Conservation (phyloP, 2,797 vertebrate species). For the Hyperoplus immaculatus region DNA sequence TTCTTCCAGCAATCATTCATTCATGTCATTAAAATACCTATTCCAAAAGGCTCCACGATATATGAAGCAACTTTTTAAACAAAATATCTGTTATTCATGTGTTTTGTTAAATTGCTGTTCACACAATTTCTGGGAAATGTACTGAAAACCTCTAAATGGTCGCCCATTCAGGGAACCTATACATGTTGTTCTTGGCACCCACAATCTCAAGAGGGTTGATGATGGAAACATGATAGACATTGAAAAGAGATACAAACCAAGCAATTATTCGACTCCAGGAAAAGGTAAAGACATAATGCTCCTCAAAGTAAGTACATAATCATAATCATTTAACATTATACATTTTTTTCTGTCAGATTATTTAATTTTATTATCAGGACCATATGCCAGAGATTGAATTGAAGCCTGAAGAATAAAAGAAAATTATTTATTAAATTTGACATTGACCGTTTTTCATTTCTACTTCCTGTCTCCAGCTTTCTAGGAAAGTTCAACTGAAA, state of each 20-base stretch:
- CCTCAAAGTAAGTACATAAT: conserved; percentile 61
- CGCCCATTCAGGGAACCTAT: rapidly evolving
- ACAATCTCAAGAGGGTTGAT: background rate
- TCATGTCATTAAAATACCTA: background rate
- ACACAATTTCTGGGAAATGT: background rate
- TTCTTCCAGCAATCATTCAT: too few relatives aligned
- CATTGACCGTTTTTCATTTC: background rate
- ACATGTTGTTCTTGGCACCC: conserved; percentile 36
- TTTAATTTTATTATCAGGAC: background rate
- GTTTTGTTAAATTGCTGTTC: background rate
- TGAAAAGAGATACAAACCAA: conserved; percentile 11
- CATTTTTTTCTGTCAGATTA: background rate
- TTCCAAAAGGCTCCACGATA: background rate
- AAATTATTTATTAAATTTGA: background rate
- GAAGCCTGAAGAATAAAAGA: background rate
- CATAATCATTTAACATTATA: background rate
- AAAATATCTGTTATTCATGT: too few relatives aligned
- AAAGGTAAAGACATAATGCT: conserved; percentile 66
- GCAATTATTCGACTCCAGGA: rapidly evolving
- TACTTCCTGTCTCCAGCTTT: conserved; percentile 45
- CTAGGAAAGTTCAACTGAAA: background rate
- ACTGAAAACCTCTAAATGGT: background rate
- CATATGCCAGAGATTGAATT: too few relatives aligned
- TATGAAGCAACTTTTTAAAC: background rate
- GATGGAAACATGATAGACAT: background rate